Conservation (phyloP, 2,888 invertebrate genomes). For the Agapetus fuscipes region DNA sequence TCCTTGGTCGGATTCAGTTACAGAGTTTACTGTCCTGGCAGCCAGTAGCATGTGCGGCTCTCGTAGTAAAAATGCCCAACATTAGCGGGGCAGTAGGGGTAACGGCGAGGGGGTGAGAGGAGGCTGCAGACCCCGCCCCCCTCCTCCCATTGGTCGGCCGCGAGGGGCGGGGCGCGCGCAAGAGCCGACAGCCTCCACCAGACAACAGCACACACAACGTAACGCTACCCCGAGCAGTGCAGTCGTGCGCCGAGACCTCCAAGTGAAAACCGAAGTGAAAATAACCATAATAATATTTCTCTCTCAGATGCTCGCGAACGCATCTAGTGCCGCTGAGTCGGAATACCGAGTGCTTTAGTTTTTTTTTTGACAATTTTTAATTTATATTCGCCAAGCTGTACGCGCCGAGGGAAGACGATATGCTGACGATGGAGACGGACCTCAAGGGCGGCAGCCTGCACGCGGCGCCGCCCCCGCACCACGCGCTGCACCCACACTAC, state of each 20-base stretch:
- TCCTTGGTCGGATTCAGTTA: too few relatives aligned
- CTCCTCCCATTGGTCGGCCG: slow-evolving; percentile 21
- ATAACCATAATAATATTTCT: background rate
- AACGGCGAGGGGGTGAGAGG: slow-evolving; percentile 26
- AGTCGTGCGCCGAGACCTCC: slow-evolving; percentile 24
- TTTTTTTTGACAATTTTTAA: too few relatives aligned
- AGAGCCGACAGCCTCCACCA: slow-evolving; percentile 17
- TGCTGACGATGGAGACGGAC: slow-evolving; percentile 89
- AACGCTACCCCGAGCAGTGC: slow-evolving; percentile 35
- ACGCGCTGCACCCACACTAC: slow-evolving; percentile 63
- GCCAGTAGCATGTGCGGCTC: too few relatives aligned
- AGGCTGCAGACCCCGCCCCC: slow-evolving; percentile 29
- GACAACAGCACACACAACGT: slow-evolving; percentile 34
- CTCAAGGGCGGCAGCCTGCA: slow-evolving; percentile 82
- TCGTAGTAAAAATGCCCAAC: too few relatives aligned
- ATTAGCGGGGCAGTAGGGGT: too few relatives aligned
- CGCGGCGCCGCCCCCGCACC: slow-evolving; percentile 79
- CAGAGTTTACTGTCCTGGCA: too few relatives aligned
- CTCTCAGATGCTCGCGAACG: too few relatives aligned
- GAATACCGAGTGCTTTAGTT: too few relatives aligned
- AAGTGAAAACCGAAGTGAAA: background rate
- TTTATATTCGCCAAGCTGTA: slow-evolving; percentile 77
- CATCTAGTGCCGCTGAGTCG: too few relatives aligned
- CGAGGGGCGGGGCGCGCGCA: slow-evolving; percentile 18
- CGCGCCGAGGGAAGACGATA: slow-evolving; percentile 73